Evolutionary conservation across 2,888 invertebrate genomes (phyloP), one percentile per base, ranked within the genome.

Genomic region (Antitype chi): DNA sequence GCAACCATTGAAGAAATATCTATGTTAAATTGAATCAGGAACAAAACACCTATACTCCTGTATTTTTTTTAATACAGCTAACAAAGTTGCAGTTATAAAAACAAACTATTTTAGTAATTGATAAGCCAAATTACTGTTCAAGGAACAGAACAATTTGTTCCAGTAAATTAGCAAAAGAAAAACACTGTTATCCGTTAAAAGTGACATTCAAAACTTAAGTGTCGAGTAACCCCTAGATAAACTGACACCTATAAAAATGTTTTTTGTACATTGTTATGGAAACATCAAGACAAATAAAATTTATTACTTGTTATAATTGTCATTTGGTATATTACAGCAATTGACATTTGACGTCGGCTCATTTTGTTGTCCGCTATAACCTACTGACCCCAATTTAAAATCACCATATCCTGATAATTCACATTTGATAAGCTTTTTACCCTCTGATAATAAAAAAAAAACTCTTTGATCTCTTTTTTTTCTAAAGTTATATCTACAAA

Each of bases 391-490:
- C 81, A 80, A 82, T 81, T 84, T 86, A 69, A 68, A 73, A 68
- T 70, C 64, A 59, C 23, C 63, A 74, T 74, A 74, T 74, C 69
- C 73, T 81, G 62, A 76, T 76, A 80, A 74, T 62, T 78, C 25
- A 52, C 63, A 74, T 70, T 76, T 81, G 73, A 83, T 83, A 83
- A 83, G 59, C 52, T 64, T 79, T 60, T 75, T 60, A 80, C 59
- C 72, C 73, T 76, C 38, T 70, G 57, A 67, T 78, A 64, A 72
- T 52, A 70, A 25, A 75, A 72, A 76, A 74, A 78, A 76, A 78
- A 69, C 53, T 75, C 66, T 79, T 55, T 87, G 88, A 88, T 87
- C 82, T 87, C 88, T 79, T 82, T 76, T 84, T 82, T 74, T 76
- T 76, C 59, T 68, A 47, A 66, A 62, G 11, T 75, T 73, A 38